Evolutionary conservation across 2,797 vertebrate genomes (phyloP).

Genomic region (Stomatorhinus walkeri): DNA sequence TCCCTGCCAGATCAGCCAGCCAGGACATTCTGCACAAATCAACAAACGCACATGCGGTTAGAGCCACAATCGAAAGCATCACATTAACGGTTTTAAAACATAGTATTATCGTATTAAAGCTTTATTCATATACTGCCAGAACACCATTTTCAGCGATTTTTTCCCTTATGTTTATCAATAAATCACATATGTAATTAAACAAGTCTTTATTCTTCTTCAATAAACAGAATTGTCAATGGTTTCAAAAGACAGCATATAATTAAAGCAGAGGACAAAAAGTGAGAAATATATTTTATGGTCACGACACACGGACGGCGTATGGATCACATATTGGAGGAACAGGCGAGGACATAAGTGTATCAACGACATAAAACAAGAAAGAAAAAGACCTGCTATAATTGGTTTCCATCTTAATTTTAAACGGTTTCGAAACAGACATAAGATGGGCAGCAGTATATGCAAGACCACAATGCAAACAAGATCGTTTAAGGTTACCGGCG

Average conservation of each 20-base stretch:
- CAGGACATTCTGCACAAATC: slow-evolving; percentile 77
- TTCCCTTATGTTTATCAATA: neutral
- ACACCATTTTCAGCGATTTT: neutral
- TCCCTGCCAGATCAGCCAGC: slow-evolving; percentile 86
- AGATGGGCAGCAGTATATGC: neutral
- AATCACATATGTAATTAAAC: neutral
- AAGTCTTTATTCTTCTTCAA: neutral
- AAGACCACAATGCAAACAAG: neutral
- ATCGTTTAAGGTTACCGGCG: neutral
- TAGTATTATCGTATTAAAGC: neutral
- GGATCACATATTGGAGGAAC: neutral
- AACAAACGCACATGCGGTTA: slow-evolving; percentile 6
- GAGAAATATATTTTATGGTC: neutral
- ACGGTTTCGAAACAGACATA: neutral
- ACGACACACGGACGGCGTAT: neutral
- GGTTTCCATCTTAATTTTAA: neutral
- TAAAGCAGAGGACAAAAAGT: neutral
- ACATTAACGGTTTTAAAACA: neutral
- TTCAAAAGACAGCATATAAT: neutral
- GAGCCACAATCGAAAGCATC: neutral
- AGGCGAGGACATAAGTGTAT: neutral
- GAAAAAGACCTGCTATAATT: neutral
- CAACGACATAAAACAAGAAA: neutral
- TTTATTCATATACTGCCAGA: neutral
- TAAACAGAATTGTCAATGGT: neutral